These are phyloP conservation scores for Brachyistius frenatus DNA, from an alignment of 2,113 vertebrate species.

Conservation along the genomic window DNA sequence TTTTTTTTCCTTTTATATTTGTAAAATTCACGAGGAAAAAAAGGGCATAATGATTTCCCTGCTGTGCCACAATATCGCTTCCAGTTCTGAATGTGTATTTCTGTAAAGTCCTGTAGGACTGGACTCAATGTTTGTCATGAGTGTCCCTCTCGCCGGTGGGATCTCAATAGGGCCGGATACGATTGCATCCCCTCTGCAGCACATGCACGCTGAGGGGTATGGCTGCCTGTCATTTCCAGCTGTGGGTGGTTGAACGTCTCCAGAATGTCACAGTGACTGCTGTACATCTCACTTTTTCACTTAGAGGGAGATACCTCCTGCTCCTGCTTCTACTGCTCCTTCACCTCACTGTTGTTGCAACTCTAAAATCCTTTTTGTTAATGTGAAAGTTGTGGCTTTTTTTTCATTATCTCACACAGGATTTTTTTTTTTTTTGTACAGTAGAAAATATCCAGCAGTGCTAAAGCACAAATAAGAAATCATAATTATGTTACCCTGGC, in stretches of 20 bases:
- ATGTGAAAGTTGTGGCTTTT: not conserved
- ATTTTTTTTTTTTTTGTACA: not conserved
- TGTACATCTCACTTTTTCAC: constrained; percentile 22
- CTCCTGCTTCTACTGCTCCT: not conserved
- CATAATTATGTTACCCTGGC: constrained; percentile 1
- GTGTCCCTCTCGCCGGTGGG: constrained; percentile 36
- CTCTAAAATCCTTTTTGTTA: not conserved
- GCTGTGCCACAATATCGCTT: not conserved
- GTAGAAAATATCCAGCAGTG: not conserved
- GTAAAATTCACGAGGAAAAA: not conserved
- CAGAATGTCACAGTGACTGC: constrained; percentile 17
- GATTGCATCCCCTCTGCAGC: constrained; percentile 30
- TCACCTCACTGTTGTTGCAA: not conserved
- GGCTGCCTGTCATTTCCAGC: constrained; percentile 49
- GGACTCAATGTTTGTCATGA: constrained; percentile 32
- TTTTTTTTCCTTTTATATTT: not conserved
- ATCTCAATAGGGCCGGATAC: constrained; percentile 33
- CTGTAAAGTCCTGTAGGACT: not conserved
- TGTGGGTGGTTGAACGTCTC: constrained; percentile 48
- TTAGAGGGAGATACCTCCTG: constrained; percentile 21
- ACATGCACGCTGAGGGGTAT: constrained; percentile 39
- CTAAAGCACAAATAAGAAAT: constrained; percentile 7
- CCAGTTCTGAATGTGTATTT: constrained; percentile 13
- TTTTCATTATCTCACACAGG: not conserved
- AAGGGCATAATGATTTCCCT: not conserved